Base-by-base conservation (phyloP, 2,888 invertebrate species). In the Penaeus monodon region DNA sequence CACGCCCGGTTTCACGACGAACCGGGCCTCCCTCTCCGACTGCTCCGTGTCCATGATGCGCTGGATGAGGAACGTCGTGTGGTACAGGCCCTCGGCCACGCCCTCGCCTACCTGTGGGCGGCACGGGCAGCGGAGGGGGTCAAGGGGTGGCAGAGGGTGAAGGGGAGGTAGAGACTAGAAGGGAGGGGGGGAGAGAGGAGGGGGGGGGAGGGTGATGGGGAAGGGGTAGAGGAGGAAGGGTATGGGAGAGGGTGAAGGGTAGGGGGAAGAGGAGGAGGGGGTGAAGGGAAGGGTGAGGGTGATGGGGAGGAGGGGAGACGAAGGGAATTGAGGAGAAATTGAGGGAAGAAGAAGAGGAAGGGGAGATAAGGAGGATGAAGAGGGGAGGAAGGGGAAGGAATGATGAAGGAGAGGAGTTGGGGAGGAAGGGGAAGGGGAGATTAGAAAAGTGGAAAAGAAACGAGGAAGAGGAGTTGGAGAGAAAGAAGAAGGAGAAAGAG, bases 1-100 rank as follows among this genome's bases (percentile, higher is more conserved):
- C 4, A 97, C 94, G 81, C 96, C 96, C 44, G 94, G 92, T 91
- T 95, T 96, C 0, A 97, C 95, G 0, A 95, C 94, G 91, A 97
- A 95, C 91, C 95, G 94, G 65, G 94, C 94, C 90, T 94, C 94
- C 14, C 93, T 93, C 90, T 93, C 94, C 17, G 94, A 94, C 65
- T 94, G 93, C 86, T 94, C 95, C 91, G 95, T 95, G 92, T 96
- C 96, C 88, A 96, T 93, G n/a, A 96, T 94, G 91, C 95, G 94
- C 90, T 95, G 94, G 92, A 97, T 95, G 84, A 95, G 95, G 84
- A 95, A 93, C 84, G 95, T 95, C 91, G 96, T 94, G 91, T 94
- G 92, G 86, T 93, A 93, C 81, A 94, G 92, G 65, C 93, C 93
- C 66, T 93, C 92, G 6, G 85, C 77, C 78, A 84, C 70, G 29